phyloP scores from a whole-genome alignment of 2,113 vertebrate species.

The Vulpes ferrilata region DNA sequence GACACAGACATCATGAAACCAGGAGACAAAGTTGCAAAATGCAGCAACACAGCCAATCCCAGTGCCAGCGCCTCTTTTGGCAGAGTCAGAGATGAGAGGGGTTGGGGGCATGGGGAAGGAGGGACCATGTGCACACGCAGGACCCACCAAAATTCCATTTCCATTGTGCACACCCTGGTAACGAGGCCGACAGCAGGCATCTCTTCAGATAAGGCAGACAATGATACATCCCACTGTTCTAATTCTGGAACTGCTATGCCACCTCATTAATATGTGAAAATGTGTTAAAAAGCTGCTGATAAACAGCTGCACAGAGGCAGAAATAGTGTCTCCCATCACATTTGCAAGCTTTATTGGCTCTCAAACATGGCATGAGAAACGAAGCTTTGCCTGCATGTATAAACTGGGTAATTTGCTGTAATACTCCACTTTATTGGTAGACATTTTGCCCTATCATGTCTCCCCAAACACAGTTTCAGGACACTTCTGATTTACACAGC shows the following conservation, averaged over 20 bases:
- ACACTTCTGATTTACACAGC: slow-evolving; percentile 66
- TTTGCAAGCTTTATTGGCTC: slow-evolving; percentile 69
- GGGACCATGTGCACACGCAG: rapidly evolving
- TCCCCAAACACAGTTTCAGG: slow-evolving; percentile 73
- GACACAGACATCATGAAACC: background rate
- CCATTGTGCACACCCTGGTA: background rate
- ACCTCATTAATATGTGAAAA: slow-evolving; percentile 81
- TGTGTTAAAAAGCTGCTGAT: slow-evolving; percentile 79
- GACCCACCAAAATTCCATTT: background rate
- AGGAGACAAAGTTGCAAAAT: background rate
- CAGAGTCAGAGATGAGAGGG: too few relatives aligned
- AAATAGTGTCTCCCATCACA: slow-evolving; percentile 65
- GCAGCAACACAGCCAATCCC: background rate
- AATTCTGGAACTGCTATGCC: slow-evolving; percentile 74
- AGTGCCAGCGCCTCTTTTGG: background rate
- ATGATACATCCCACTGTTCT: slow-evolving; percentile 70
- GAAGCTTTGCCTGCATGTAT: background rate
- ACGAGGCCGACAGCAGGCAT: slow-evolving; percentile 14
- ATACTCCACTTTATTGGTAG: slow-evolving; percentile 59
- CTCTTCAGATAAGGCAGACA: slow-evolving; percentile 69
- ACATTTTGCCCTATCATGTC: slow-evolving; percentile 60
- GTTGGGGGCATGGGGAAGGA: rapidly evolving
- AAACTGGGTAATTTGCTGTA: slow-evolving; percentile 59
- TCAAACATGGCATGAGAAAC: slow-evolving; percentile 46
- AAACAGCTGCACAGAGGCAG: slow-evolving; percentile 80